phyloP scores from a whole-genome alignment of 1,140 invertebrate species.

The Lepidotrigona ventralis region DNA sequence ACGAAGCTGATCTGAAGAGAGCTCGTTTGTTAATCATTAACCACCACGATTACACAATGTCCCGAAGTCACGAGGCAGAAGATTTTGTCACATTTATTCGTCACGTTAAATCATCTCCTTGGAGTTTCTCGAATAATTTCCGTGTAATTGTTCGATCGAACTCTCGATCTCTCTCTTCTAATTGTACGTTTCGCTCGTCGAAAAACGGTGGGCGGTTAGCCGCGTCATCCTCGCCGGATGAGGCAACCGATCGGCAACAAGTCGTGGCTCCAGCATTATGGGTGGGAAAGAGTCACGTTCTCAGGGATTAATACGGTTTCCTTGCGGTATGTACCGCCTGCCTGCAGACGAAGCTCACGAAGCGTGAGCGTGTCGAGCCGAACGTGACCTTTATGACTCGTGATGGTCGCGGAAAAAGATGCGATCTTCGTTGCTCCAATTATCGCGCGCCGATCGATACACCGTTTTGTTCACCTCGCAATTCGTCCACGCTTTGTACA shows the following conservation, averaged over 20 bases:
- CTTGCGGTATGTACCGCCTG: slow-evolving; percentile 28
- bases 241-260: slow-evolving; percentile 43
- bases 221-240: slow-evolving; percentile 34
- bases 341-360: slow-evolving; percentile 42
- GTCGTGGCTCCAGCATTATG: slow-evolving; percentile 15
- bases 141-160: background rate
- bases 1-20: too few relatives aligned
- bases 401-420: slow-evolving; percentile 67
- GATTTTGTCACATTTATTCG: too few relatives aligned
- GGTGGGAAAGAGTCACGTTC: slow-evolving; percentile 58
- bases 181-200: background rate
- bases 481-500: background rate
- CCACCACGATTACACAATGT: too few relatives aligned
- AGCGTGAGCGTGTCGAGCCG: slow-evolving; percentile 64
- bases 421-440: slow-evolving; percentile 57
- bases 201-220: slow-evolving; percentile 33
- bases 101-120: background rate
- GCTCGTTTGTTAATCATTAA: too few relatives aligned
- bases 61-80: background rate
- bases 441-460: slow-evolving; percentile 13
- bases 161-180: background rate
- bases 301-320: slow-evolving; percentile 62
- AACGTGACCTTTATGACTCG: slow-evolving; percentile 62
- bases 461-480: background rate
- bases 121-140: background rate